Evolutionary conservation across 1,140 invertebrate species (phyloP).

Genomic region (Trichomalopsis sarcophagae): DNA sequence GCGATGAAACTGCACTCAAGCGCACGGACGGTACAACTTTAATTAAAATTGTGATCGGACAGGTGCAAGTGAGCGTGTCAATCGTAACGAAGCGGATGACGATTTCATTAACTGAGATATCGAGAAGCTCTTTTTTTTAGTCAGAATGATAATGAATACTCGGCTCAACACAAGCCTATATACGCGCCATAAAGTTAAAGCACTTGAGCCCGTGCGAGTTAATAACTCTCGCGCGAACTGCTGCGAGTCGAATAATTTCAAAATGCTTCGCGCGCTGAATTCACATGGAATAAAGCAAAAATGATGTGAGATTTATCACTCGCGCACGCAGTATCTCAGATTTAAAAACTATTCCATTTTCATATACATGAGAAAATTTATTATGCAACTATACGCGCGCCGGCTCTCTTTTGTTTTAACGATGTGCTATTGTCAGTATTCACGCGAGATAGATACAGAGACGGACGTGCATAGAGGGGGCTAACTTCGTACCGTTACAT

Average conservation of each 20-base stretch:
- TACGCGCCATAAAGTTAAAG: too few relatives aligned
- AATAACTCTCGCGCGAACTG: background rate
- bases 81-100: background rate
- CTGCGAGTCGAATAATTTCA: background rate
- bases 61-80: background rate
- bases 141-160: too few relatives aligned
- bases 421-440: conserved; percentile 28
- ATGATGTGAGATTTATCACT: conserved; percentile 3
- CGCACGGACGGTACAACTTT: background rate
- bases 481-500: background rate
- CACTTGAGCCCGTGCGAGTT: background rate
- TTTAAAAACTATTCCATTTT: conserved; percentile 32
- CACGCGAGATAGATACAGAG: background rate
- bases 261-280: background rate
- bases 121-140: background rate
- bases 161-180: too few relatives aligned
- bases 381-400: conserved; percentile 18
- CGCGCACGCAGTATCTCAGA: background rate
- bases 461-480: background rate
- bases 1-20: background rate
- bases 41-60: conserved; percentile 40
- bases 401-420: conserved; percentile 38
- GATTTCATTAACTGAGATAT: background rate
- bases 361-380: conserved; percentile 1
- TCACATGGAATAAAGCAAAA: background rate